phyloP scores from a whole-genome alignment of 2,797 vertebrate genomes.

The Catostomus latipinnis region DNA sequence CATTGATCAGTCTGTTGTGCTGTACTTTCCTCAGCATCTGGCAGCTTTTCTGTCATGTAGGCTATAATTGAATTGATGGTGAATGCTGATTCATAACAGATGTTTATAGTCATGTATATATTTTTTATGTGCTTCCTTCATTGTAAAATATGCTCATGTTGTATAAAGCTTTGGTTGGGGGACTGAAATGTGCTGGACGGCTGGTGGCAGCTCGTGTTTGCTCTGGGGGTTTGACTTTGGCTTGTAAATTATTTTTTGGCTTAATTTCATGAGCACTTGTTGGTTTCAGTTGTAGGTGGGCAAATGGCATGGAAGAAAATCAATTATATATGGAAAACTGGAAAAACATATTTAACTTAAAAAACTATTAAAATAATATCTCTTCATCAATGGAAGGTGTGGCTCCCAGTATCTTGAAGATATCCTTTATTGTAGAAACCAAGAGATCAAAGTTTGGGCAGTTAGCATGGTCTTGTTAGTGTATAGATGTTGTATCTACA shows the following conservation, averaged over 20 bases:
- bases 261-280: constrained; percentile 34
- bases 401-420: too few relatives aligned
- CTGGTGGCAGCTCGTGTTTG: constrained; percentile 36
- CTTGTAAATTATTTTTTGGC: constrained; percentile 28
- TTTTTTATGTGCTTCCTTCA: constrained; percentile 68
- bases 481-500: too few relatives aligned
- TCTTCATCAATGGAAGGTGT: too few relatives aligned
- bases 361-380: too few relatives aligned
- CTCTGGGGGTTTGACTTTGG: constrained; percentile 56
- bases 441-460: too few relatives aligned
- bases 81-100: too few relatives aligned
- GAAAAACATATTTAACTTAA: too few relatives aligned
- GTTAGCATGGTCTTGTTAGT: too few relatives aligned
- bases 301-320: neutral
- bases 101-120: too few relatives aligned
- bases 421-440: too few relatives aligned
- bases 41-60: constrained; percentile 72
- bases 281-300: constrained; percentile 45
- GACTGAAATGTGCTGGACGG: too few relatives aligned
- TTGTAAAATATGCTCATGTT: constrained; percentile 48
- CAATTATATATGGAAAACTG: too few relatives aligned
- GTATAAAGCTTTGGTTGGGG: neutral
- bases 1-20: constrained; percentile 51
- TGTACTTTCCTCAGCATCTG: constrained; percentile 69
- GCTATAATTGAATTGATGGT: constrained; percentile 69